Base-by-base conservation (phyloP, 2,113 vertebrate genomes). In the Lagopus muta region DNA sequence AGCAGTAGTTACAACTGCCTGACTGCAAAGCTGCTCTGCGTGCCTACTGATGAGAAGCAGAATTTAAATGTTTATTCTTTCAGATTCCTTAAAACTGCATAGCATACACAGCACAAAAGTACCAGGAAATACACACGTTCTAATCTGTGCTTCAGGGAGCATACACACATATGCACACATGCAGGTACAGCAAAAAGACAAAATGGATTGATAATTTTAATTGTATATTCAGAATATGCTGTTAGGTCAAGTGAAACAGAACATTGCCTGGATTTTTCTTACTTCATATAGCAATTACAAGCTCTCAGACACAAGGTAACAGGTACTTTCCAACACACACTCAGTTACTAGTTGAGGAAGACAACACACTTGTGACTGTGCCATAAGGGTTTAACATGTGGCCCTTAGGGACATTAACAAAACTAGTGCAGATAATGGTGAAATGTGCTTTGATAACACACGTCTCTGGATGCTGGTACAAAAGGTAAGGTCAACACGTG, bases 91-190 rank as follows among this genome's bases (percentile, higher is more conserved):
- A 9, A n/a, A 69, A 73, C 34, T 62, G 14, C 19, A 42, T 2
- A 71, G 70, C 43, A 73, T 45, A 71, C 12, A 48, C 2, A 38
- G 20, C 16, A 88, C 14, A 38, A 38, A 48, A 57, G 25, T 18
- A 34, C 12, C 30, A 74, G 48, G 25, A 70, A 74, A 81, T 5
- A 28, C 1, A 5, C 10, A 34, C 7, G 22, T 34, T 75, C 24
- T 77, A 43, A 55, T 54, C 50, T 81, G 40, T 38, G 69, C 65
- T 84, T 18, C 57, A 67, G 27, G 36, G 32, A 3, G 6, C 32
- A 5, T 8, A 2, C 12, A 14, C 11, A 1, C 19, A 8, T 11
- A 30, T 12, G 40, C 8, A n/a, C 17, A 43, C 16, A 74, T 4
- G 43, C 13, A 64, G 12, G 36, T 27, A 73, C 9, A 94, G 82